phyloP scores from a whole-genome alignment of 2,888 invertebrate genomes.

The Euzetes globulus region DNA sequence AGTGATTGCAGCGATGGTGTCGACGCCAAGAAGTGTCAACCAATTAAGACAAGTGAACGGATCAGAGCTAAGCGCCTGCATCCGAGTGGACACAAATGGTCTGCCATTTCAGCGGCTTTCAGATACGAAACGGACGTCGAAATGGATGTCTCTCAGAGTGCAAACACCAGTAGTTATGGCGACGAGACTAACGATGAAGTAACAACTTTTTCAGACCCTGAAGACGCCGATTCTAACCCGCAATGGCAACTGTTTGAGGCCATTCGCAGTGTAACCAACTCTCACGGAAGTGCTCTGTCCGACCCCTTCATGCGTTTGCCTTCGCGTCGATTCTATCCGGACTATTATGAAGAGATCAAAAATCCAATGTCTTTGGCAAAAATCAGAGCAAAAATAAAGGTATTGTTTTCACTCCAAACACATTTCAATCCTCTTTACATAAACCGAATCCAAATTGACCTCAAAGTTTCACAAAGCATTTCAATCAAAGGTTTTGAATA shows the following conservation, averaged over 20 bases:
- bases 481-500: too few species aligned
- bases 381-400: conserved; percentile 57
- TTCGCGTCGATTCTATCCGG: conserved; percentile 78
- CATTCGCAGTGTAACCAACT: conserved; percentile 49
- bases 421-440: too few species aligned
- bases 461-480: too few species aligned
- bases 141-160: conserved; percentile 9
- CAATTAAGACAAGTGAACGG: conserved; percentile 62
- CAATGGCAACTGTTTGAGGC: conserved; percentile 85
- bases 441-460: too few species aligned
- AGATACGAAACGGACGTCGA: conserved; percentile 48
- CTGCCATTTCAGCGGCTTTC: conserved; percentile 57
- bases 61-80: conserved; percentile 51
- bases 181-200: conserved; percentile 48
- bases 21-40: conserved; percentile 56
- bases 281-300: conserved; percentile 65
- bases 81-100: conserved; percentile 53
- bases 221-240: conserved; percentile 58
- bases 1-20: conserved; percentile 53
- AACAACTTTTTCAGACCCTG: conserved; percentile 48
- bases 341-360: conserved; percentile 94
- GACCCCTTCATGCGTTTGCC: conserved; percentile 92
- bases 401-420: too few species aligned
- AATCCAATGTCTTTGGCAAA: conserved; percentile 89
- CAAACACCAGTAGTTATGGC: conserved; percentile 17